Percentiles rank a stretch among this genome's conserved stretches.
These are phyloP conservation scores for Thinocorus orbignyianus DNA, from an alignment of 2,113 vertebrate genomes.

Conservation along the genomic window DNA sequence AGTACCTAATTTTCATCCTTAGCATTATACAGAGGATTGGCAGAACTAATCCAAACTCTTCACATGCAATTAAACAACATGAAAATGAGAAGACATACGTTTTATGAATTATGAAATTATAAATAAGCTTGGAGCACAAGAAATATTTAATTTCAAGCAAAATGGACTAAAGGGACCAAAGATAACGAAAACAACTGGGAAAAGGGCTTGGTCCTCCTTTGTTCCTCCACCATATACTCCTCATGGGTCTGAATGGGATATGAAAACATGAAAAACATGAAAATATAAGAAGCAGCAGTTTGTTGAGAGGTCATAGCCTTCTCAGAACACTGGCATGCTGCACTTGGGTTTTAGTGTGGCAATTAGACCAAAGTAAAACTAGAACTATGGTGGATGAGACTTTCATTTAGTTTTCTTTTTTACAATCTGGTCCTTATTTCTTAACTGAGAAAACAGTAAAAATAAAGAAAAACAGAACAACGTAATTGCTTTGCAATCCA, in stretches of 20 bases:
- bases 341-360: not conserved
- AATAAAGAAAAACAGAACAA: not conserved
- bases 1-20: not conserved
- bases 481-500: not conserved
- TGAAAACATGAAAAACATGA: too few relatives aligned
- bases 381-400: not conserved
- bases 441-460: not conserved
- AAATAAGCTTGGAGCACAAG: not conserved
- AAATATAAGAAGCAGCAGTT: not conserved
- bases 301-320: not conserved
- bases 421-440: not conserved
- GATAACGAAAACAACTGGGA: not conserved
- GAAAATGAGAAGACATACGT: not conserved
- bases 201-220: not conserved
- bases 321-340: not conserved
- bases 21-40: not conserved
- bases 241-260: not conserved
- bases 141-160: not conserved
- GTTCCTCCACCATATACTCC: not conserved
- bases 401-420: not conserved
- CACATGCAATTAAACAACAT: not conserved
- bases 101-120: not conserved
- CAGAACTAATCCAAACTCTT: conserved; percentile 5
- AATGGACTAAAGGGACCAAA: not conserved
- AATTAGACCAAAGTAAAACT: not conserved